Conservation (phyloP, 2,888 invertebrate genomes). For the Conus canariensis region DNA sequence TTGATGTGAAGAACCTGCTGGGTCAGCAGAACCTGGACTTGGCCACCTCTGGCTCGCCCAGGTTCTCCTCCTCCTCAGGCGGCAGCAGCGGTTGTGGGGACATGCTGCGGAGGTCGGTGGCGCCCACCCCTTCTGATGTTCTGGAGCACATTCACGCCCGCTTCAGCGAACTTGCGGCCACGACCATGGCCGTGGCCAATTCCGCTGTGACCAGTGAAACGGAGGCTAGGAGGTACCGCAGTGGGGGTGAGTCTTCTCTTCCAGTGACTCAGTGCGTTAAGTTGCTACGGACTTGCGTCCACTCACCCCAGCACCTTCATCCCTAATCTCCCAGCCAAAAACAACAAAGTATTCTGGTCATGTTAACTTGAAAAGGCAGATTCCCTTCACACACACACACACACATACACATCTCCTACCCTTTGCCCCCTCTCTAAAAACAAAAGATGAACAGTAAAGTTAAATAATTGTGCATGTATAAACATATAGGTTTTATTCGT, state of each 20-base stretch:
- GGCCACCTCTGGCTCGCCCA: background rate
- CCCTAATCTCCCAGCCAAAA: no score
- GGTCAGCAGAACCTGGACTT: constrained; percentile 39
- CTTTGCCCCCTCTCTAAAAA: no score
- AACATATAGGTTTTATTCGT: no score
- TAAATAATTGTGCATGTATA: no score
- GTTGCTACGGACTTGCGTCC: background rate
- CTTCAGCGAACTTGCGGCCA: constrained; percentile 74
- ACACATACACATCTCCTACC: no score
- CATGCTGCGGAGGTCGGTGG: constrained; percentile 44
- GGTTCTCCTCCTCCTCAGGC: background rate
- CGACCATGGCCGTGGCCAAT: constrained; percentile 72
- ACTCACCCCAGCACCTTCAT: no score
- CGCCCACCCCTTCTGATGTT: constrained; percentile 51
- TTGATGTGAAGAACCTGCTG: constrained; percentile 41
- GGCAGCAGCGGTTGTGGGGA: background rate
- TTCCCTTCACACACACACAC: no score
- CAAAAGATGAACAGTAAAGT: no score
- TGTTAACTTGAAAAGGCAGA: no score
- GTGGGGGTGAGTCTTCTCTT: constrained; percentile 31
- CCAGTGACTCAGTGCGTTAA: background rate
- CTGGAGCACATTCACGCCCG: constrained; percentile 73
- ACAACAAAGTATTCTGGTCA: background rate
- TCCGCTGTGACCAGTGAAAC: constrained; percentile 73
- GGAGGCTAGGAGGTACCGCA: constrained; percentile 61